These are phyloP conservation scores for Diadema setosum DNA, from an alignment of 35 echinoderm and acorn worm genomes.

Conservation along the genomic window DNA sequence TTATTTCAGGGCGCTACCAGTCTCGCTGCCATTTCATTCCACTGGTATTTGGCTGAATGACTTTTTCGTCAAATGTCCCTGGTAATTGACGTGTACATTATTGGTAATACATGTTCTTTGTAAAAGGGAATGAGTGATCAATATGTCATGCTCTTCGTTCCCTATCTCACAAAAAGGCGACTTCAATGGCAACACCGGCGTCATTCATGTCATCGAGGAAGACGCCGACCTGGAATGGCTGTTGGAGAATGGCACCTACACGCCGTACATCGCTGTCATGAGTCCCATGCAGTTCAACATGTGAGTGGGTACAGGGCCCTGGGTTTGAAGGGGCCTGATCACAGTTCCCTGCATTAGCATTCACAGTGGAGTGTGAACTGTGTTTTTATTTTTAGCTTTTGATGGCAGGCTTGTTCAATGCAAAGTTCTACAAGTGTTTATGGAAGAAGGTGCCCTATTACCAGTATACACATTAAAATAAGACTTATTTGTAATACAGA, in stretches of 20 bases:
- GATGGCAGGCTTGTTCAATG: too few species aligned
- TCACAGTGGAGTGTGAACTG: too few species aligned
- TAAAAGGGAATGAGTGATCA: neutral
- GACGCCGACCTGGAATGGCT: slow-evolving; percentile 52
- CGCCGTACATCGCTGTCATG: slow-evolving; percentile 75
- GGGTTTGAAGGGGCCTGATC: neutral
- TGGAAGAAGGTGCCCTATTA: too few species aligned
- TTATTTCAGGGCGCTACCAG: too few species aligned
- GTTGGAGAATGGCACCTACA: slow-evolving; percentile 38
- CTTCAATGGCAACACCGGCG: slow-evolving; percentile 85
- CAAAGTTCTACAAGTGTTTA: too few species aligned
- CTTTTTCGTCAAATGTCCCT: neutral
- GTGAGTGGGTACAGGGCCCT: slow-evolving; percentile 29
- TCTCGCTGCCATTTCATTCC: too few species aligned
- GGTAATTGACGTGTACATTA: neutral
- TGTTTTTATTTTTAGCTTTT: too few species aligned
- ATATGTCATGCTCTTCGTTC: neutral
- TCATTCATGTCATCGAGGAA: slow-evolving; percentile 68
- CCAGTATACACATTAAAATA: too few species aligned
- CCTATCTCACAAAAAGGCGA: slow-evolving; percentile 35
- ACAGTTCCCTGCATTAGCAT: too few species aligned
- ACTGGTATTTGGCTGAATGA: neutral
- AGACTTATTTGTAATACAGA: too few species aligned
- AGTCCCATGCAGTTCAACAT: slow-evolving; percentile 51
- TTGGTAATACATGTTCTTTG: neutral